A percentile compares a stretch with the other conserved stretches of the same genome.
Conservation (phyloP, 2,113 vertebrate species). For the Crotalus viridis region DNA sequence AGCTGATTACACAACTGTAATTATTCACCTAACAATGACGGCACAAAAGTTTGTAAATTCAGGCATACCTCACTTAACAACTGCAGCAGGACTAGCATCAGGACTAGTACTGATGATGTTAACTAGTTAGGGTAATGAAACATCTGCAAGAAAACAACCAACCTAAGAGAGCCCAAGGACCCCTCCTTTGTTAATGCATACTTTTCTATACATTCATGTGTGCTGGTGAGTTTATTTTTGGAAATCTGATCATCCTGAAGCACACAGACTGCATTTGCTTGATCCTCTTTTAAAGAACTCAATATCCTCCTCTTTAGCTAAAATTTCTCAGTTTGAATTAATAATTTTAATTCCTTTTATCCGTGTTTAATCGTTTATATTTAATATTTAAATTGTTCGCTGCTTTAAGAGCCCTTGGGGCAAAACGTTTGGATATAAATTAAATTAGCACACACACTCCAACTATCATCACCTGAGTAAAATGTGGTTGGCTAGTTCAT, state of each 20-base stretch:
- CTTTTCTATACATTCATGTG: not conserved
- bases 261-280: not conserved
- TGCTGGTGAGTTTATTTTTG: not conserved
- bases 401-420: not conserved
- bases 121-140: too few relatives aligned
- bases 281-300: not conserved
- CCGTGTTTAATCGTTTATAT: not conserved
- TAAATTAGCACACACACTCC: not conserved
- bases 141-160: too few relatives aligned
- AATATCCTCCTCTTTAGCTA: not conserved
- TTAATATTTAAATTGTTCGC: not conserved
- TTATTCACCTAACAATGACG: not conserved
- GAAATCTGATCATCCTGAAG: not conserved
- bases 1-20: too few relatives aligned
- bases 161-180: too few relatives aligned
- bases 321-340: not conserved
- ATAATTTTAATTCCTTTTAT: not conserved
- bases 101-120: too few relatives aligned
- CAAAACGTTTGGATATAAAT: not conserved
- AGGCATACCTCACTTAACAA: not conserved
- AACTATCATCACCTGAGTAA: not conserved
- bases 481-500: not conserved
- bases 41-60: not conserved
- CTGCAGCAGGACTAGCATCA: not conserved
- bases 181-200: not conserved